Conservation (phyloP, 64 coral and sea anemone genomes). For the Cladopsammia gracilis region DNA sequence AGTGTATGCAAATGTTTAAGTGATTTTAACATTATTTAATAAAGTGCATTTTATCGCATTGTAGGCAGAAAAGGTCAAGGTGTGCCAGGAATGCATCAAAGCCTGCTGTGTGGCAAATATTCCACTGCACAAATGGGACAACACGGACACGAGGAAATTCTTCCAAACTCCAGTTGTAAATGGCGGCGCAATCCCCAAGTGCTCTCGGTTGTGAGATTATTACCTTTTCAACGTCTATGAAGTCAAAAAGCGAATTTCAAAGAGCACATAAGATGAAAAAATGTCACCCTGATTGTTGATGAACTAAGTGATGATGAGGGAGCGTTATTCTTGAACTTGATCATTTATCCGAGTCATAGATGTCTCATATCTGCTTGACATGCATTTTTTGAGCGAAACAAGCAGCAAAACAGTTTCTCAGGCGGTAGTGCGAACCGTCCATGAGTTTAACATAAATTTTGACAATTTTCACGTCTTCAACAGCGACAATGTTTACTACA, state of each 20-base stretch:
- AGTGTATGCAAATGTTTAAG: no score
- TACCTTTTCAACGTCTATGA: conserved; percentile 25
- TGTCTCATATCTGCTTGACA: conserved; percentile 50
- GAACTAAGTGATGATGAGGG: conserved; percentile 60
- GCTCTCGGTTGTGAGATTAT: conserved; percentile 43
- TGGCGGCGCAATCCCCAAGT: conserved; percentile 51
- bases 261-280: neutral
- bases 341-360: conserved; percentile 26
- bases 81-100: conserved; percentile 68
- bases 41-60: no score
- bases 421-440: conserved; percentile 28
- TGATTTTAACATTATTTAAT: no score
- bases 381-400: conserved; percentile 30
- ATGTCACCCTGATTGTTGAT: conserved; percentile 1
- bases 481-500: conserved; percentile 6
- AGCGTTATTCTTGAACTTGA: conserved; percentile 54
- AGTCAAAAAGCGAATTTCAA: neutral
- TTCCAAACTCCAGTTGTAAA: neutral
- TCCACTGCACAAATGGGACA: conserved; percentile 47
- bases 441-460: conserved; percentile 54
- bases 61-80: conserved; percentile 68
- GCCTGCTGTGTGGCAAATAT: conserved; percentile 62
- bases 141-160: neutral
- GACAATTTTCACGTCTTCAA: conserved; percentile 14
- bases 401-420: conserved; percentile 61